Conservation (phyloP, 1,140 invertebrate genomes). For the Nilaparvata lugens region DNA sequence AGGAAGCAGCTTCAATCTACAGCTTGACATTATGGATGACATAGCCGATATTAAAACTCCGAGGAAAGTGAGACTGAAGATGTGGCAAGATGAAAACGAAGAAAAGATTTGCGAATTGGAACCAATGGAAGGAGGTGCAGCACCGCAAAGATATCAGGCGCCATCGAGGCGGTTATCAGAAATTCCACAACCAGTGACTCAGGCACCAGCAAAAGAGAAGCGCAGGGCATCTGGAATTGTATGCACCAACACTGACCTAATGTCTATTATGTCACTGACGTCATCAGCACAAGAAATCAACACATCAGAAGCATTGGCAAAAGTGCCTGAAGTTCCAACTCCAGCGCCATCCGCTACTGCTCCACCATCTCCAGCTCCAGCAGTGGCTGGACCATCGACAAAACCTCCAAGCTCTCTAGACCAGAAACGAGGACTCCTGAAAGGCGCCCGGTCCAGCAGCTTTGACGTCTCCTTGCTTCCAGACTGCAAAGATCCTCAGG, state of each 20-base stretch:
- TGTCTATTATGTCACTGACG: constrained; percentile 66
- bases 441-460: constrained; percentile 62
- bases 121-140: constrained; percentile 50
- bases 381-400: neutral
- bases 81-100: constrained; percentile 64
- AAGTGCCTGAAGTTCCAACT: constrained; percentile 17
- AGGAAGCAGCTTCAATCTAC: constrained; percentile 69
- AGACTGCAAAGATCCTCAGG: constrained; percentile 36
- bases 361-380: constrained; percentile 14
- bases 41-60: constrained; percentile 58
- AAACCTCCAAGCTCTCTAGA: constrained; percentile 31
- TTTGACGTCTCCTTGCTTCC: constrained; percentile 66
- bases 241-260: constrained; percentile 68
- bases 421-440: constrained; percentile 43
- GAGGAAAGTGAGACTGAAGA: constrained; percentile 67
- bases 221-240: constrained; percentile 46
- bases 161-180: constrained; percentile 23
- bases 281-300: constrained; percentile 66
- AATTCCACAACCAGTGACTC: constrained; percentile 16
- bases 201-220: neutral
- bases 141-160: constrained; percentile 19
- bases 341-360: constrained; percentile 27
- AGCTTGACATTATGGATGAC: constrained; percentile 78
- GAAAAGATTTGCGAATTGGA: constrained; percentile 74
- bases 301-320: constrained; percentile 1